A percentile compares a stretch with the other conserved stretches of the same genome.
phyloP scores from a whole-genome alignment of 1,140 invertebrate genomes.

The Drosophila arawakana region DNA sequence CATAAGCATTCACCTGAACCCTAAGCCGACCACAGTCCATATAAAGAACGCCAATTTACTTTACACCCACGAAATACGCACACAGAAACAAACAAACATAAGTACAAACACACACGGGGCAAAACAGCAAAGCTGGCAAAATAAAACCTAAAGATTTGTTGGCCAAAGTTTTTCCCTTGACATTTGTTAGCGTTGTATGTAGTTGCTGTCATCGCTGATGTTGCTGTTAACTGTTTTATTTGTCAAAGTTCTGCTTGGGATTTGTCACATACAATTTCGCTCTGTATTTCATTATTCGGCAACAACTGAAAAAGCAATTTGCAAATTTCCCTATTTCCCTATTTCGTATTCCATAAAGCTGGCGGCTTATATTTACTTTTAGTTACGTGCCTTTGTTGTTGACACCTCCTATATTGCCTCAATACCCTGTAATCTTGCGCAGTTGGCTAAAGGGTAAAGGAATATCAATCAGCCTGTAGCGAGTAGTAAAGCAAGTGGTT shows the following conservation, averaged over 20 bases:
- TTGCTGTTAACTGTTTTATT: conserved; percentile 27
- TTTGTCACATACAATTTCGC: conserved; percentile 47
- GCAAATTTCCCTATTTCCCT: conserved; percentile 37
- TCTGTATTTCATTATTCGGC: conserved; percentile 71
- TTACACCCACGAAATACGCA: background rate
- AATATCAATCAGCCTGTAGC: conserved; percentile 1
- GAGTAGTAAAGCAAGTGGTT: no score
- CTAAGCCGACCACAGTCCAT: conserved; percentile 5
- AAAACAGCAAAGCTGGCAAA: conserved; percentile 15
- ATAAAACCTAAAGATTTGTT: conserved; percentile 13
- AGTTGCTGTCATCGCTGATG: conserved; percentile 2
- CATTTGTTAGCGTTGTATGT: conserved; percentile 15
- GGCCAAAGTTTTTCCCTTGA: conserved; percentile 28
- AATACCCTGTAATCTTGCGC: conserved; percentile 6
- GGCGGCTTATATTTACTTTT: conserved; percentile 30
- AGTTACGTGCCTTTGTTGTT: conserved; percentile 9
- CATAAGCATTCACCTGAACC: conserved; percentile 5
- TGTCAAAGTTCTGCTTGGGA: conserved; percentile 57
- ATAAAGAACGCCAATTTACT: conserved; percentile 31
- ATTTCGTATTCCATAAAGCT: conserved; percentile 21
- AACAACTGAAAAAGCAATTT: conserved; percentile 49
- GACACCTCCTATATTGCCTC: background rate
- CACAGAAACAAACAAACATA: background rate
- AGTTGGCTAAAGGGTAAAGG: background rate
- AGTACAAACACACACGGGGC: background rate